Evolutionary conservation across 1,140 invertebrate genomes (phyloP).

Genomic region (Cyrtorhinus lividipennis): DNA sequence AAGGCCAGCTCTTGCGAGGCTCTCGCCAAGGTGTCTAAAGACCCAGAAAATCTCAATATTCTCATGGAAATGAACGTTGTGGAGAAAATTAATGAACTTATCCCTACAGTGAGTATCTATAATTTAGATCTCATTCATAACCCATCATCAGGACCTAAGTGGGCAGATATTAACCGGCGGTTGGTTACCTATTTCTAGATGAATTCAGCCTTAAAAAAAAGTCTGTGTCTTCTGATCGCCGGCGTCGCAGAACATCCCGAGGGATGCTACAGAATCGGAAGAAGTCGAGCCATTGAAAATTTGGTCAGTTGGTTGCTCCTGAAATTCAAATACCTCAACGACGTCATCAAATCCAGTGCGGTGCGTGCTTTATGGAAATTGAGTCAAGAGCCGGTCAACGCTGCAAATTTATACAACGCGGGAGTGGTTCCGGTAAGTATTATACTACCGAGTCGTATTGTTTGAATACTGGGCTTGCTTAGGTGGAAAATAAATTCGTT

Average conservation of each 20-base stretch:
- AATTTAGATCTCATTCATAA: no score
- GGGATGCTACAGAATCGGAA: conserved; percentile 3
- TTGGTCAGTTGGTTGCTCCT: background rate
- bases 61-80: conserved; percentile 6
- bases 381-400: conserved; percentile 1
- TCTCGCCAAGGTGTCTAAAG: background rate
- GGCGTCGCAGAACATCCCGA: conserved; percentile 4
- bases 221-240: background rate
- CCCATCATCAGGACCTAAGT: no score
- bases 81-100: background rate
- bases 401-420: background rate
- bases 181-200: background rate
- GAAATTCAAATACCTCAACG: background rate
- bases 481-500: background rate
- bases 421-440: conserved; percentile 11
- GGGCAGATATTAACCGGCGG: no score
- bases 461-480: no score
- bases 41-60: conserved; percentile 5
- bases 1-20: conserved; percentile 1
- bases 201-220: background rate
- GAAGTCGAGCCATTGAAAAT: background rate
- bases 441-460: no score
- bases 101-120: background rate
- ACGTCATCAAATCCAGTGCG: background rate
- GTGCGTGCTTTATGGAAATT: conserved; percentile 4